Base-by-base conservation (phyloP, 2,888 invertebrate genomes). In the Andrena bicolor region DNA sequence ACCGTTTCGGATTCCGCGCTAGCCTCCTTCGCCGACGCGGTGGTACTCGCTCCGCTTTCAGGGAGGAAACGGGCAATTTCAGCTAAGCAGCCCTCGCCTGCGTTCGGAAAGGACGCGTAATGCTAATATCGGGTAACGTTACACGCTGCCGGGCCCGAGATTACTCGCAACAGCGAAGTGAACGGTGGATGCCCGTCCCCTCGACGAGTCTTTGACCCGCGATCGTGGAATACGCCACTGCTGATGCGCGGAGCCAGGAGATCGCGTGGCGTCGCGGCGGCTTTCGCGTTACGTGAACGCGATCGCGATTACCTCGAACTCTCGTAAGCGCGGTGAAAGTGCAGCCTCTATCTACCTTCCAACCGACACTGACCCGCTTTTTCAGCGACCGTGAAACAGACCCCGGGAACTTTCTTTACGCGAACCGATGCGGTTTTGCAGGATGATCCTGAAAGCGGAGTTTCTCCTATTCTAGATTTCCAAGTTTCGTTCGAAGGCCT, bases 341-440 rank as follows among this genome's bases (percentile, higher is more conserved):
- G 70, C 56, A 60, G 49, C 51, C 66, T 72, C 70, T 71, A 35
- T 48, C 77, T 68, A 51, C 51, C 76, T 69, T 71, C 75, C 69
- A 30, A 58, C 58, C 77, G 85, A 77, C 83, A 82, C 64, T 82
- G 87, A 85, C 85, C 87, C 70, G 73, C 82, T 87, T 88, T 88
- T 87, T 82, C 83, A 82, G 60, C 72, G 84, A 78, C 79, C 88
- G 87, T 83, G 85, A 86, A 85, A 71, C 79, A 7, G 35, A 74
- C 66, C 58, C 56, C 51, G 64, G 35, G 53, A 73, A 58, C 64
- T 53, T 82, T 76, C 69, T 10, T 82, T 75, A 32, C 26, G 64
- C 32, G n/a, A 30, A 58, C 49, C 63, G 26, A 16, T 51, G 83
- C 71, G 74, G 83, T 78, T 83, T 74, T 66, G 58, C 65, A 26